Evolutionary conservation across 2,797 vertebrate genomes (phyloP).

Genomic region (Brotogeris chrysoptera): DNA sequence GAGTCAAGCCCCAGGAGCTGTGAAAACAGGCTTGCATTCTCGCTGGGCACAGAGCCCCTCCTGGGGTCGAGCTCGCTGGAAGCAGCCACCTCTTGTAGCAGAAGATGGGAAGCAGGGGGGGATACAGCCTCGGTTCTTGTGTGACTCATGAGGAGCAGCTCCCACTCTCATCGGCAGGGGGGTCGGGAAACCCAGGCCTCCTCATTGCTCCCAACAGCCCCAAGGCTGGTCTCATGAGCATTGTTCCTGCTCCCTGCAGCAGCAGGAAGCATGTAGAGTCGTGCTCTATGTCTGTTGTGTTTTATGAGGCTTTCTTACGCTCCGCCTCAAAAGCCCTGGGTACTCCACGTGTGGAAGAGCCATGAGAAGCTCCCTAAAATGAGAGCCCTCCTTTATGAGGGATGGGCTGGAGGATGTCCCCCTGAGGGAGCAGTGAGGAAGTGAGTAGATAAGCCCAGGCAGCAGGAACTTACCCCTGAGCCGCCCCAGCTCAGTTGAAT

Average conservation of each 20-base stretch:
- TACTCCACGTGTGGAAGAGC: not conserved
- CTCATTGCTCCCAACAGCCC: not conserved
- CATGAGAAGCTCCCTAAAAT: not conserved
- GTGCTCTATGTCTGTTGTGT: not conserved
- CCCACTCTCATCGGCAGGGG: not conserved
- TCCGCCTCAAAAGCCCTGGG: not conserved
- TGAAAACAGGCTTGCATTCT: not conserved
- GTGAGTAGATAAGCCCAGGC: not conserved
- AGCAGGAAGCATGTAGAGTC: rapidly evolving
- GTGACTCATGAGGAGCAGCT: not conserved
- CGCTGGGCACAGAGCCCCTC: not conserved
- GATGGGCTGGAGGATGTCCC: not conserved
- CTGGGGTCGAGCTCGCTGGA: rapidly evolving
- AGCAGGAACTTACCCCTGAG: not conserved
- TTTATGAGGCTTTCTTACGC: not conserved
- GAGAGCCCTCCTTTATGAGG: not conserved
- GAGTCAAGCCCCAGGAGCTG: not conserved
- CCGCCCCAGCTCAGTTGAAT: rapidly evolving
- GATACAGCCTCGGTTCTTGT: not conserved
- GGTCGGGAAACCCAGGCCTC: not conserved
- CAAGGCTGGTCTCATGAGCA: not conserved
- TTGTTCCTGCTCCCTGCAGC: rapidly evolving
- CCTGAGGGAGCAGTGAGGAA: not conserved
- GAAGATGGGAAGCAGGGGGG: not conserved
- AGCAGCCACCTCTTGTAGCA: not conserved